phyloP scores from a whole-genome alignment of 2,113 vertebrate genomes.

The Stigmatopora nigra region DNA sequence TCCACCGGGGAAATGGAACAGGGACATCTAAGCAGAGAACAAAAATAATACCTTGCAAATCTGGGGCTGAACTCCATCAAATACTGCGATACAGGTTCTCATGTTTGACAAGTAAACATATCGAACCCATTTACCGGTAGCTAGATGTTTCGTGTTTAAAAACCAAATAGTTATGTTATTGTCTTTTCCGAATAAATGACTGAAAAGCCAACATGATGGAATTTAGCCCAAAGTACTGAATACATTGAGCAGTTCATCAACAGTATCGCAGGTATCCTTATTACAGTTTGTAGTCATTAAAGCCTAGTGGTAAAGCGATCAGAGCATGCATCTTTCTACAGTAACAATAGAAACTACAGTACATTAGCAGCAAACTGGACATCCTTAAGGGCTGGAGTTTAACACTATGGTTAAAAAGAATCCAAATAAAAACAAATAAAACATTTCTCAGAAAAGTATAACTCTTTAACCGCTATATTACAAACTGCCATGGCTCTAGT shows the following conservation, averaged over 20 bases:
- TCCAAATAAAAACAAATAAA: constrained; percentile 39
- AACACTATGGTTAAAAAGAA: constrained; percentile 66
- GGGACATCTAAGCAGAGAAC: constrained; percentile 50
- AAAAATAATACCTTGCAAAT: constrained; percentile 40
- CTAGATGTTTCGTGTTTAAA: constrained; percentile 34
- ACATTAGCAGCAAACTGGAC: constrained; percentile 86
- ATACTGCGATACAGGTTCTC: constrained; percentile 36
- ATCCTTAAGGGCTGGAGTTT: constrained; percentile 78
- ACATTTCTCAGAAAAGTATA: constrained; percentile 65
- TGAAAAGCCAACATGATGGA: constrained; percentile 55
- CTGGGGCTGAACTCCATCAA: constrained; percentile 59
- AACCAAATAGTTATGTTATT: constrained; percentile 38
- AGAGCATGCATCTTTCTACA: constrained; percentile 81
- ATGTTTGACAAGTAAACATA: constrained; percentile 43
- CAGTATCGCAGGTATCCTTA: constrained; percentile 66
- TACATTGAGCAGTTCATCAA: constrained; percentile 66
- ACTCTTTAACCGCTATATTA: constrained; percentile 75
- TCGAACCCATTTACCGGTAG: constrained; percentile 35
- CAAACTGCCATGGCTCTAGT: constrained; percentile 79
- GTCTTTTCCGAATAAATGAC: constrained; percentile 38
- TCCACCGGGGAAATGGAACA: constrained; percentile 34
- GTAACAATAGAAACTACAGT: constrained; percentile 78
- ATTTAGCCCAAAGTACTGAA: constrained; percentile 61
- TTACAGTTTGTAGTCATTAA: constrained; percentile 81
- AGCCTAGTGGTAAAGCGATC: constrained; percentile 79